A percentile compares a stretch with the other conserved stretches of the same genome.
phyloP scores from a whole-genome alignment of 2,797 vertebrate genomes.

The Vultur gryphus region DNA sequence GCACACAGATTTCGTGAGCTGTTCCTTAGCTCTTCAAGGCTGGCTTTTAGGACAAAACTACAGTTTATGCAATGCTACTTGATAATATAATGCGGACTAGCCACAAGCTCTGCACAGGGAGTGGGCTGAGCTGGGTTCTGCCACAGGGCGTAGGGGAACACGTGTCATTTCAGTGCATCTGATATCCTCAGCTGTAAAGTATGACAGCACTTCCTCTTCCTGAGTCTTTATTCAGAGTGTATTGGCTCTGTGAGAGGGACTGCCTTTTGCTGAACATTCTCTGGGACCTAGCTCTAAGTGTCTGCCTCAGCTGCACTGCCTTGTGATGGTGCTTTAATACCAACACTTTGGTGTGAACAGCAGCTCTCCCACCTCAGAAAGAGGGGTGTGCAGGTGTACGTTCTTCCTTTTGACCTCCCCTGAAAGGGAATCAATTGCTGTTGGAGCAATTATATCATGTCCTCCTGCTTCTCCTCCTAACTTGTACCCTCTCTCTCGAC shows the following conservation, averaged over 20 bases:
- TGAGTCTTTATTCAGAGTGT: not conserved
- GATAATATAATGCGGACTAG: not conserved
- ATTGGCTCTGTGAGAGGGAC: not conserved
- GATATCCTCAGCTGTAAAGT: not conserved
- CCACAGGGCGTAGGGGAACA: fast-evolving
- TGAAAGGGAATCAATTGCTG: not conserved
- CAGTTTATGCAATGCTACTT: not conserved
- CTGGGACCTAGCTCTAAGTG: not conserved
- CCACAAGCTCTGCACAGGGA: not conserved
- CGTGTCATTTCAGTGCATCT: not conserved
- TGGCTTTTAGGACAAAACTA: not conserved
- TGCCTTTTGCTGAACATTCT: not conserved
- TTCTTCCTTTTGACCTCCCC: not conserved
- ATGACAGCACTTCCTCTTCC: not conserved
- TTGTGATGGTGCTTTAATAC: not conserved
- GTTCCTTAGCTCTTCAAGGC: not conserved
- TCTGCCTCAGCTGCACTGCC: not conserved
- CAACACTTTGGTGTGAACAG: not conserved
- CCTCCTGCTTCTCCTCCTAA: not conserved
- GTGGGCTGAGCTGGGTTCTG: not conserved
- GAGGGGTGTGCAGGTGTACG: not conserved
- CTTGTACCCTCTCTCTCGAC: not conserved
- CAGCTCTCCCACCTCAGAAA: not conserved
- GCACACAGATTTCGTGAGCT: not conserved
- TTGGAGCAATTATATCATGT: not conserved